A percentile compares a stretch with the other conserved stretches of the same genome.
Conservation (phyloP, 2,113 vertebrate genomes). For the Nipponia nippon region DNA sequence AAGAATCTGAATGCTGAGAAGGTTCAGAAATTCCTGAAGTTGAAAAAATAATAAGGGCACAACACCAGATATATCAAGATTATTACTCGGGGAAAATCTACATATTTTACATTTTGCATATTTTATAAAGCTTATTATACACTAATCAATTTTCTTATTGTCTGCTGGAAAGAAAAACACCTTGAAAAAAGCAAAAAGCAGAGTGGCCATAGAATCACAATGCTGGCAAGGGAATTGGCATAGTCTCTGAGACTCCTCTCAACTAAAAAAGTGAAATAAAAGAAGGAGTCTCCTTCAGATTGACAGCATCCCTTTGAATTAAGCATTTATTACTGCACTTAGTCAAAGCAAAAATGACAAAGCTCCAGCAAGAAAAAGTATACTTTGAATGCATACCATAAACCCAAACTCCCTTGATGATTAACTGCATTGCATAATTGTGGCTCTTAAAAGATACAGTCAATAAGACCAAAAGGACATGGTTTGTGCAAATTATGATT, state of each 20-base stretch:
- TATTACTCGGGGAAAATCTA: not conserved
- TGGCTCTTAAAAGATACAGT: not conserved
- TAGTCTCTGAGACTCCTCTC: not conserved
- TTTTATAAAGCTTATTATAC: not conserved
- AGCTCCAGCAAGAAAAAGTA: not conserved
- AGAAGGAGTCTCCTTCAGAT: not conserved
- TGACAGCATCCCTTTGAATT: not conserved
- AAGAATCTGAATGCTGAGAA: not conserved
- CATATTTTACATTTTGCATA: not conserved
- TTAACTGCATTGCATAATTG: not conserved
- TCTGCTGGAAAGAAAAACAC: not conserved
- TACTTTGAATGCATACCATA: not conserved
- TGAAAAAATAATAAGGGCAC: not conserved
- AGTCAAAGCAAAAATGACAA: not conserved
- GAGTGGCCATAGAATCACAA: not conserved
- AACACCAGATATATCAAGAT: not conserved
- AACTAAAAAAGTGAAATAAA: not conserved
- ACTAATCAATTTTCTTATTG: not conserved
- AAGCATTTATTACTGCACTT: not conserved
- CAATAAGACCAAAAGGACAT: not conserved
- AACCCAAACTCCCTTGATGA: not conserved
- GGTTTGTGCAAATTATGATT: not conserved
- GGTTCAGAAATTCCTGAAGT: not conserved
- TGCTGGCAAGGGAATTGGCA: not conserved
- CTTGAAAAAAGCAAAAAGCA: not conserved